These are phyloP conservation scores for Papilio dardanus DNA, from an alignment of 1,140 invertebrate genomes.

Conservation along the genomic window DNA sequence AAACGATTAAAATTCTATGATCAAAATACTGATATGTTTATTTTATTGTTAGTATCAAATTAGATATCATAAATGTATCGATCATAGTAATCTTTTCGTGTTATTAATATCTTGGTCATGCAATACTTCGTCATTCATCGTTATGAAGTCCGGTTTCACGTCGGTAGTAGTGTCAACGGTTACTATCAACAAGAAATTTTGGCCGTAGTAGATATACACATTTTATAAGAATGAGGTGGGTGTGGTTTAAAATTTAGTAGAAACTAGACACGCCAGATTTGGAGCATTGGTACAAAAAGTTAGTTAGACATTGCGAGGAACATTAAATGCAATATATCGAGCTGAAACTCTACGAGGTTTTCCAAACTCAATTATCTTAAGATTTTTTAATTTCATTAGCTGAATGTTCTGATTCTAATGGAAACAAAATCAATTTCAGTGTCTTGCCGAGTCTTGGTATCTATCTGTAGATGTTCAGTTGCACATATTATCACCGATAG, in stretches of 20 bases:
- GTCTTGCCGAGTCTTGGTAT: slow-evolving; percentile 83
- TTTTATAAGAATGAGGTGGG: background rate
- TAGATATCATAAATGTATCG: background rate
- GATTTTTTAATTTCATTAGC: too few relatives aligned
- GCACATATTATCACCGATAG: slow-evolving; percentile 83
- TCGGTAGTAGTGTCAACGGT: background rate
- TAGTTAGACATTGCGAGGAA: too few relatives aligned
- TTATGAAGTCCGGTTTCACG: background rate
- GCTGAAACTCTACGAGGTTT: too few relatives aligned
- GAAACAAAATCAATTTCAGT: slow-evolving; percentile 76
- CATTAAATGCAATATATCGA: too few relatives aligned
- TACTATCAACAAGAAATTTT: background rate
- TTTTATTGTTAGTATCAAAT: background rate
- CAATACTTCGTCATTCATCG: background rate
- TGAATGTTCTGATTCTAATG: background rate
- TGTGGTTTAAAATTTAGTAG: too few relatives aligned
- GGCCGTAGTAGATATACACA: background rate
- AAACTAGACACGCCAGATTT: background rate
- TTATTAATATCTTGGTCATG: background rate
- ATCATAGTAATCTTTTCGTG: background rate
- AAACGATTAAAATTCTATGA: background rate
- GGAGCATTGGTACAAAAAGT: too few relatives aligned
- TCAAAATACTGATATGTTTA: background rate
- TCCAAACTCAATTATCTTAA: too few relatives aligned
- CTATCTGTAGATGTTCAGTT: slow-evolving; percentile 89